These are phyloP conservation scores for Acrobasis consociella DNA, from an alignment of 2,888 invertebrate genomes.

Conservation along the genomic window DNA sequence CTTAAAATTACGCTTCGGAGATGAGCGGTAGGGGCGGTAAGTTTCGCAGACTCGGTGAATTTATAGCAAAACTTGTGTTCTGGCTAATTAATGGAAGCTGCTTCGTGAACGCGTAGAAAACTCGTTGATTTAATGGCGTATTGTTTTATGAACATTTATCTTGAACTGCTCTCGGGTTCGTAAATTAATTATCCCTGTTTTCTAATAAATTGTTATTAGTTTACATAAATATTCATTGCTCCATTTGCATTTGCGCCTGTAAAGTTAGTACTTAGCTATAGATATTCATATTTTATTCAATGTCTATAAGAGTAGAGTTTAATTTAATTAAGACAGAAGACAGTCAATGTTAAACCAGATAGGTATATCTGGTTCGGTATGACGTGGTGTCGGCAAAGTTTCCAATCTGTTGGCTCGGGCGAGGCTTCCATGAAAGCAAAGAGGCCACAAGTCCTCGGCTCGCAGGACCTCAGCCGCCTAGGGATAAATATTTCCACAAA, in stretches of 20 bases:
- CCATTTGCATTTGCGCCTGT: constrained; percentile 17
- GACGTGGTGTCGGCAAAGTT: constrained; percentile 67
- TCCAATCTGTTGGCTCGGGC: constrained; percentile 59
- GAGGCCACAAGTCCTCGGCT: constrained; percentile 66
- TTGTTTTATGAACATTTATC: constrained; percentile 60
- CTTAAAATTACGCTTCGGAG: constrained; percentile 71
- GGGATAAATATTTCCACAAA: constrained; percentile 76
- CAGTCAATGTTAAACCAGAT: neutral
- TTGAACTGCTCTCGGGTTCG: constrained; percentile 21
- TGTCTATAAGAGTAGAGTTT: neutral
- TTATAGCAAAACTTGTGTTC: constrained; percentile 80
- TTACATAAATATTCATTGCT: constrained; percentile 15
- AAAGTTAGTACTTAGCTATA: constrained; percentile 10
- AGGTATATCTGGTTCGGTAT: constrained; percentile 44
- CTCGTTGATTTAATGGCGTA: constrained; percentile 66
- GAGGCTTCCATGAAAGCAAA: constrained; percentile 75
- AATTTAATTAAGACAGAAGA: neutral
- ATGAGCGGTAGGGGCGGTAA: constrained; percentile 70
- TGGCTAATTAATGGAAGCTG: constrained; percentile 78
- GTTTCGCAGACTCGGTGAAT: constrained; percentile 70
- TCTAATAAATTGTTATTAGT: constrained; percentile 15
- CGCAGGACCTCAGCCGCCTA: constrained; percentile 55
- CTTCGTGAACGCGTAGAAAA: constrained; percentile 61
- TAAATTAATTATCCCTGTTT: constrained; percentile 16
- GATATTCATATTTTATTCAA: constrained; percentile 6